Base-by-base conservation (phyloP, 2,888 invertebrate genomes). In the Alsophila aescularia region DNA sequence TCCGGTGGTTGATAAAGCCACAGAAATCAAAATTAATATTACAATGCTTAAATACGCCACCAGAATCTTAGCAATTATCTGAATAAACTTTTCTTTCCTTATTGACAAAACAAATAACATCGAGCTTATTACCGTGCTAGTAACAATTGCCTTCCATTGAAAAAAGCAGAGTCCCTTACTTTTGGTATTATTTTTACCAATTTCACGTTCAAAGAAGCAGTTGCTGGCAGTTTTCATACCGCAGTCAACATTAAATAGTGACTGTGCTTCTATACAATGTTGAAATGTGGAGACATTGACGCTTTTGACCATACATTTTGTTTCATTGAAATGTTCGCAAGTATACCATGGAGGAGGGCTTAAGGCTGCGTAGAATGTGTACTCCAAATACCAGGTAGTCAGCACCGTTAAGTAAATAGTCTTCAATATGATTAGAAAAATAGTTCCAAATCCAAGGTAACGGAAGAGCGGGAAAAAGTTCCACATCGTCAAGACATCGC, bases 241-340 rank as follows among this genome's bases (percentile, higher is more conserved):
- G 21, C 89, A 88, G 52, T 87, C 85, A n/a, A 77, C 76, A n/a
- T 73, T 66, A 50, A 82, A 87, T 50, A 87, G 58, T 9, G 60
- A 53, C 69, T 84, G 82, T 24, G 86, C 78, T 73, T 89, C 87
- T 39, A 90, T 49, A 50, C 90, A 90, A 57, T 85, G 84, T 75
- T 90, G 89, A 60, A 85, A 90, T 56, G 81, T 66, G 0, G 90
- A 83, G 0, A 87, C 69, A 45, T 90, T 86, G 0, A 83, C 51
- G 36, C 79, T 69, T 69, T 90, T 91, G 8, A 90, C 83, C 87
- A 91, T 89, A 66, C 90, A 90, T 59, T 76, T 80, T 9, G 64
- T 51, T 21, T 66, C 62, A 35, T 75, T 75, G 42, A 72, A 87
- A n/a, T 81, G 81, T 0, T 81, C 78, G 55, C 90, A 90, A 1